Evolutionary conservation across 2,888 invertebrate genomes (phyloP).

Genomic region (Napeogenes inachia): DNA sequence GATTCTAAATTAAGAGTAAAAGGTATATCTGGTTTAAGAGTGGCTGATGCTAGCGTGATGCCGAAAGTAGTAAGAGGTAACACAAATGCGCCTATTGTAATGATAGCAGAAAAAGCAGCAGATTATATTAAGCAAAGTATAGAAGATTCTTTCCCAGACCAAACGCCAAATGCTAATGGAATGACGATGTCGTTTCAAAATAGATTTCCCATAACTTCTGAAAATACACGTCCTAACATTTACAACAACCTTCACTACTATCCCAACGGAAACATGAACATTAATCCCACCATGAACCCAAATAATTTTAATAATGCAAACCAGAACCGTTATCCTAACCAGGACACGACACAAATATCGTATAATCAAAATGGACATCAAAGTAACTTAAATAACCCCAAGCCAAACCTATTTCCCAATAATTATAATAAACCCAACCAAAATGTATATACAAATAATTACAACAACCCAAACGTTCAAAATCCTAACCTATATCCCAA

Average conservation of each 20-base stretch:
- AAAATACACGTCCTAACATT: too few species aligned
- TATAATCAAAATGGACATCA: too few species aligned
- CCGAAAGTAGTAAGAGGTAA: conserved; percentile 56
- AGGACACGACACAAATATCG: too few species aligned
- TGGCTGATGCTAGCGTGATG: conserved; percentile 64
- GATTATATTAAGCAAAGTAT: conserved; percentile 50
- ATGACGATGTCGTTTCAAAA: not conserved
- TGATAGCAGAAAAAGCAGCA: conserved; percentile 63
- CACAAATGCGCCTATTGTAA: conserved; percentile 62
- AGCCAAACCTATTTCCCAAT: too few species aligned
- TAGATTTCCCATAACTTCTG: not conserved
- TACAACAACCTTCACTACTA: too few species aligned
- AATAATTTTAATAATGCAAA: too few species aligned
- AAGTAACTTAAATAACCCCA: too few species aligned
- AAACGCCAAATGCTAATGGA: not conserved
- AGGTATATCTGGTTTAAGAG: conserved; percentile 48
- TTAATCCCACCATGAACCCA: too few species aligned
- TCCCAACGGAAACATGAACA: too few species aligned
- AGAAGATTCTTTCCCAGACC: conserved; percentile 7
- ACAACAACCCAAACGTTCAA: not conserved
- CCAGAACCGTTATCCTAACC: too few species aligned
- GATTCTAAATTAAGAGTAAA: conserved; percentile 46
- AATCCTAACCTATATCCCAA: not conserved
- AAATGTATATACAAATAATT: not conserved
- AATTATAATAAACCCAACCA: not conserved